Conservation (phyloP, 2,797 vertebrate genomes). For the Geotrypetes seraphini region DNA sequence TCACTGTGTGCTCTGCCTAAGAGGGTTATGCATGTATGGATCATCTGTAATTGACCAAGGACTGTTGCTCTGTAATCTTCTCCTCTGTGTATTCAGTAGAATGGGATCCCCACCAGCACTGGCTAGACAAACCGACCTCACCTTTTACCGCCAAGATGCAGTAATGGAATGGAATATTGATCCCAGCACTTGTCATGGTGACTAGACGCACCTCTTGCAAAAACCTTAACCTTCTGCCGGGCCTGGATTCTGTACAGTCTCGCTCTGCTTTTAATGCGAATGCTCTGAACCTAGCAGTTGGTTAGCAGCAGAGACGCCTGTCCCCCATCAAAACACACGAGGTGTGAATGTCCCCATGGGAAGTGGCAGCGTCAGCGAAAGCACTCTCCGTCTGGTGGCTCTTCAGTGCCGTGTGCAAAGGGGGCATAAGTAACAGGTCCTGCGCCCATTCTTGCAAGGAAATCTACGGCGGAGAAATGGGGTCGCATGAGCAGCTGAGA, state of each 20-base stretch:
- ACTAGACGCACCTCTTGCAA: neutral
- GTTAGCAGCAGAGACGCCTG: constrained; percentile 30
- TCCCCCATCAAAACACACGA: constrained; percentile 41
- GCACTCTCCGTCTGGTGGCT: no score
- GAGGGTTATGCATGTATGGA: no score
- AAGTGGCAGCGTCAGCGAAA: no score
- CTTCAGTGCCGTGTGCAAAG: neutral
- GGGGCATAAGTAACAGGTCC: no score
- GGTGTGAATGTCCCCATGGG: constrained; percentile 23
- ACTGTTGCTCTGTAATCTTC: no score
- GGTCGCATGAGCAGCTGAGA: neutral
- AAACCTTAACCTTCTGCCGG: constrained; percentile 26
- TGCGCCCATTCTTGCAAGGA: neutral
- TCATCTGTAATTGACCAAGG: no score
- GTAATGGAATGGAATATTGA: constrained; percentile 37
- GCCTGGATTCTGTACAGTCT: constrained; percentile 26
- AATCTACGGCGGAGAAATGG: no score
- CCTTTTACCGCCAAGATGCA: constrained; percentile 24
- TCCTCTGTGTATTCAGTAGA: rapidly evolving
- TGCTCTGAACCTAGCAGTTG: constrained; percentile 26
- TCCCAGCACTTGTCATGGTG: constrained; percentile 9
- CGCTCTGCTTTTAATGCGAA: constrained; percentile 18
- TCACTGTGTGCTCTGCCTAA: no score
- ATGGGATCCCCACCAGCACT: no score
- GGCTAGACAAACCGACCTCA: neutral